Conservation (phyloP, 2,797 vertebrate genomes). For the Myotis vivesi region DNA sequence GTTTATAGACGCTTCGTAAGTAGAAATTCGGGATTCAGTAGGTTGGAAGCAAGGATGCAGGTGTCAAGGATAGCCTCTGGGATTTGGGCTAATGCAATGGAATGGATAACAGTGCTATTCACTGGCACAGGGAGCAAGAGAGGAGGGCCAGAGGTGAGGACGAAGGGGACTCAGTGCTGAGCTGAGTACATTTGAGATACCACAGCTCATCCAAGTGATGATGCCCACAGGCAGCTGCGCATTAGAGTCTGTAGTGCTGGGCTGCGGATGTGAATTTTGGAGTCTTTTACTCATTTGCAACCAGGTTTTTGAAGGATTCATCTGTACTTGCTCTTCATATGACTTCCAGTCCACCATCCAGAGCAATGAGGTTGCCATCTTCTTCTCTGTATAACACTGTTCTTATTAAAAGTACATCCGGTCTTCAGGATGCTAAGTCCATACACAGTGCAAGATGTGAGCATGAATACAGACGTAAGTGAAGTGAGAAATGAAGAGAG, state of each 20-base stretch:
- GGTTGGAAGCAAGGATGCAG: neutral
- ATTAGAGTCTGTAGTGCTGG: neutral
- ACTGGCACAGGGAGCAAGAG: neutral
- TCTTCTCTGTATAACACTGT: neutral
- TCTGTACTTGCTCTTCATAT: neutral
- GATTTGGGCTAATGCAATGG: neutral
- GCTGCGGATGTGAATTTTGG: neutral
- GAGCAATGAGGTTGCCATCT: neutral
- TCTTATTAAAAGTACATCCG: neutral
- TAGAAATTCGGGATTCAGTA: neutral
- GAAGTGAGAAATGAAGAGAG: neutral
- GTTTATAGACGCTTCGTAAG: neutral
- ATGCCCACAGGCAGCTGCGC: neutral
- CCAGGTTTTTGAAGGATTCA: neutral
- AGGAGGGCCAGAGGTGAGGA: neutral
- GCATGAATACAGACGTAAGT: neutral
- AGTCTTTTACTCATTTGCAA: neutral
- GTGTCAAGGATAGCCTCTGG: neutral
- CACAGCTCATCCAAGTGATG: neutral
- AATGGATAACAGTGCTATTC: neutral
- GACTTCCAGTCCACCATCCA: neutral
- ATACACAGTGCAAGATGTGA: neutral
- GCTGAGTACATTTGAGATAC: neutral
- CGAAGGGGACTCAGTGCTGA: neutral
- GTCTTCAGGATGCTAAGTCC: neutral